Conservation (phyloP, 2,797 vertebrate species). For the Esox masquinongy region DNA sequence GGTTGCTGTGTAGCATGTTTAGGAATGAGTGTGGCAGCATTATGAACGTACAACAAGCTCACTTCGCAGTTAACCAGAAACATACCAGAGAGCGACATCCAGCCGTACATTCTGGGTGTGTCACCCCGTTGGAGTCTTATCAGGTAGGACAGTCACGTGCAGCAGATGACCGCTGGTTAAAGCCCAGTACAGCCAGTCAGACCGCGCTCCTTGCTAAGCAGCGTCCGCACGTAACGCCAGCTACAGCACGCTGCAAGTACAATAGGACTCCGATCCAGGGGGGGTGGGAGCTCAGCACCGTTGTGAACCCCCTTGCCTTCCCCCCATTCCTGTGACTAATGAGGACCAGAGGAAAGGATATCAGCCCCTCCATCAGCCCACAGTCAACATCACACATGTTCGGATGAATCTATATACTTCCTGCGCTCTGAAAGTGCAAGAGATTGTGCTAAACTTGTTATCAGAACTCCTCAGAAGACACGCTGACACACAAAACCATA, state of each 20-base stretch:
- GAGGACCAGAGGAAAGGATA: slow-evolving; percentile 71
- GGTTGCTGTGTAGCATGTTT: too few relatives aligned
- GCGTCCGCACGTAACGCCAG: too few relatives aligned
- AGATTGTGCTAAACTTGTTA: slow-evolving; percentile 54
- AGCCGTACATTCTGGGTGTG: too few relatives aligned
- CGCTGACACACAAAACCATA: slow-evolving; percentile 50
- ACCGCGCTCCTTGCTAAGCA: too few relatives aligned
- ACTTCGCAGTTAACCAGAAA: too few relatives aligned
- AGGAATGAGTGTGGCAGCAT: too few relatives aligned
- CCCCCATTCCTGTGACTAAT: slow-evolving; percentile 72
- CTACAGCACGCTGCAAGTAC: slow-evolving; percentile 22
- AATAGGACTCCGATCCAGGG: slow-evolving; percentile 29
- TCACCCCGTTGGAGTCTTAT: too few relatives aligned
- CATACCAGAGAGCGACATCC: too few relatives aligned
- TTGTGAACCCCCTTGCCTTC: slow-evolving; percentile 61
- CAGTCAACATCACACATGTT: slow-evolving; percentile 69
- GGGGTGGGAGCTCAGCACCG: slow-evolving; percentile 4
- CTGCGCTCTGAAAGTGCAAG: slow-evolving; percentile 23
- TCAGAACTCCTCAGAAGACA: slow-evolving; percentile 54
- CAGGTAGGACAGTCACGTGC: too few relatives aligned
- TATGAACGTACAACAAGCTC: too few relatives aligned
- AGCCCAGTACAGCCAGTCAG: too few relatives aligned
- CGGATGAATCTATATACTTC: slow-evolving; percentile 58
- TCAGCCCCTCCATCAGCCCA: slow-evolving; percentile 66
- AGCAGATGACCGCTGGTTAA: too few relatives aligned